Percentiles rank a stretch among this genome's conserved stretches.
phyloP scores from a whole-genome alignment of 35 echinoderm and acorn worm species.

The Patiria miniata region DNA sequence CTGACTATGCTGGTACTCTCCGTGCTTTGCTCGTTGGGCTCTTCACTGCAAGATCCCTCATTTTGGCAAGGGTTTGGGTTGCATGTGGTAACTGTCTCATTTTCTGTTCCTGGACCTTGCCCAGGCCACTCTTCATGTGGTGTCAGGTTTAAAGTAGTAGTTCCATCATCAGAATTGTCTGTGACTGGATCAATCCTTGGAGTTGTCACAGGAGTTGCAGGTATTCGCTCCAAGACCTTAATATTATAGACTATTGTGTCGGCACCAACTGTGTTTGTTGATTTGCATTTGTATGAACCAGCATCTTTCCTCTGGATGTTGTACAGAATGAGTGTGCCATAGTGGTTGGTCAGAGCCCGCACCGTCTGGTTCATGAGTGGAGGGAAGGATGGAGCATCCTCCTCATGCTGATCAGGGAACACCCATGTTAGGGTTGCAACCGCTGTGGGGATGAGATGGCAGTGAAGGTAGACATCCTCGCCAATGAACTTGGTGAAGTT shows the following conservation, averaged over 20 bases:
- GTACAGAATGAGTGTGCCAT: constrained; percentile 45
- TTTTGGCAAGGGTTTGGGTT: constrained; percentile 84
- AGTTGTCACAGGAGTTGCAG: background rate
- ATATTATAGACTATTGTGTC: constrained; percentile 44
- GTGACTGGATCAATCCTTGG: background rate
- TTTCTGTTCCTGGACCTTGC: background rate
- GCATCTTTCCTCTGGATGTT: constrained; percentile 29
- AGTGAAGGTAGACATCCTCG: constrained; percentile 46
- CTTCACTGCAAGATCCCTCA: constrained; percentile 62
- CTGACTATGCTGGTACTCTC: constrained; percentile 2
- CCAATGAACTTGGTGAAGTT: constrained; percentile 40
- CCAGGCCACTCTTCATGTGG: background rate
- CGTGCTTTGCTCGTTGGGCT: background rate
- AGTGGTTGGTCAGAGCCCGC: constrained; percentile 28
- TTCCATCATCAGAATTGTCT: too few relatives aligned
- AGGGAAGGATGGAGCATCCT: constrained; percentile 21
- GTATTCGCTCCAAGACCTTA: background rate
- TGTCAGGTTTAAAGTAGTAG: background rate
- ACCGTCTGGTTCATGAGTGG: constrained; percentile 29
- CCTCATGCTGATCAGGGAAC: constrained; percentile 5
- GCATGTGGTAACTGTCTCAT: constrained; percentile 36
- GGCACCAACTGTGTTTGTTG: constrained; percentile 48
- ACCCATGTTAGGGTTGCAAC: constrained; percentile 61
- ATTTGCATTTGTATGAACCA: constrained; percentile 48
- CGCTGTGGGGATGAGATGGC: constrained; percentile 39